phyloP scores from a whole-genome alignment of 2,113 vertebrate species.

The Mesitornis unicolor region DNA sequence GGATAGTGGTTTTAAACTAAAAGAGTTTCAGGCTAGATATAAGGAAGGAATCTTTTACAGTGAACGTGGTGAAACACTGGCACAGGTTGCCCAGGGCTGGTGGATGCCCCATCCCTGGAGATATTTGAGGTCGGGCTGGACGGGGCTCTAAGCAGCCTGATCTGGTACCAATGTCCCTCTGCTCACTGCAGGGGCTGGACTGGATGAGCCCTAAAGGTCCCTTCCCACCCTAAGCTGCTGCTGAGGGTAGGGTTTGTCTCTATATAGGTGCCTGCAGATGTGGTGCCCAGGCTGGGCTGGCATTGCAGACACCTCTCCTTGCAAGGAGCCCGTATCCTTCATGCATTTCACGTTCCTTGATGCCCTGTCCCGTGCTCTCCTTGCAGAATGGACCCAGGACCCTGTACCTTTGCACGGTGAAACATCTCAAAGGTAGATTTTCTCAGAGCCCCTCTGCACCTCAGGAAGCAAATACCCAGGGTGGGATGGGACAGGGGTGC shows the following conservation, averaged over 20 bases:
- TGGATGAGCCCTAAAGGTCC: no score
- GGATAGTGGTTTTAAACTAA: no score
- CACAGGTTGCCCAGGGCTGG: no score
- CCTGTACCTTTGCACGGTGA: background rate
- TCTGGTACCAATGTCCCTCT: no score
- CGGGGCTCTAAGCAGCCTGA: no score
- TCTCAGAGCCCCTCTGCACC: background rate
- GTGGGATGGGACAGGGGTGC: background rate
- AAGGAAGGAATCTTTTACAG: no score
- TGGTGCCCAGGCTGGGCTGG: background rate
- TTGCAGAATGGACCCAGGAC: background rate
- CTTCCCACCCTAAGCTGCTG: no score
- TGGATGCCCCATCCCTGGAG: no score
- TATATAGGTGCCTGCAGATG: background rate
- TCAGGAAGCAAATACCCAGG: rapidly evolving
- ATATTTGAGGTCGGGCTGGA: no score
- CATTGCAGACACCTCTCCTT: rapidly evolving
- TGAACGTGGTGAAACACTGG: no score
- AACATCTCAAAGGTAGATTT: background rate
- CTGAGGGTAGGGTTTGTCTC: background rate
- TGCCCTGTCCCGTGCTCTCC: rapidly evolving
- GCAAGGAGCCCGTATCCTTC: background rate
- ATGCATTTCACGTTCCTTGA: background rate
- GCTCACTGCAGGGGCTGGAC: no score
- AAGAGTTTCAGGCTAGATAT: no score